Percentiles rank a stretch among this genome's conserved stretches.
These are phyloP conservation scores for Pelusios castaneus DNA, from an alignment of 2,113 vertebrate species.

Conservation along the genomic window DNA sequence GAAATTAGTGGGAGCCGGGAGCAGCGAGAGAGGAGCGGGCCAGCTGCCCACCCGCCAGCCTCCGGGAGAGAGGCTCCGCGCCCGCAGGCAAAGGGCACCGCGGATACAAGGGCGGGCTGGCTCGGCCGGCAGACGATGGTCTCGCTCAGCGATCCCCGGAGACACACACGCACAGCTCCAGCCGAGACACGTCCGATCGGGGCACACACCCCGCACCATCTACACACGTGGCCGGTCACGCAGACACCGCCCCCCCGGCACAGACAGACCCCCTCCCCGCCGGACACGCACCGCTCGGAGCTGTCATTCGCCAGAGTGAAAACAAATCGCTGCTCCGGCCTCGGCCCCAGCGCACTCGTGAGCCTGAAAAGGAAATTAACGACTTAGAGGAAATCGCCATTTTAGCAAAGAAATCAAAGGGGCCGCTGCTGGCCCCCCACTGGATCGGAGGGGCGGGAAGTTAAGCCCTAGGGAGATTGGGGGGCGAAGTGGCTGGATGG, in stretches of 20 bases:
- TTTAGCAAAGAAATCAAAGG: neutral
- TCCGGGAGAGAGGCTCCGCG: constrained; percentile 73
- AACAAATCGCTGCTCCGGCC: fast-evolving
- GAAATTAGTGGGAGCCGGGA: constrained; percentile 38
- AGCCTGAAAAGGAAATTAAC: neutral
- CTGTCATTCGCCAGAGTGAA: neutral
- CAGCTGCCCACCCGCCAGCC: constrained; percentile 46
- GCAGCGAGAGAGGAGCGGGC: constrained; percentile 2
- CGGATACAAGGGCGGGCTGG: constrained; percentile 42
- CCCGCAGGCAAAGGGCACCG: constrained; percentile 62
- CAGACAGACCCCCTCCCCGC: neutral
- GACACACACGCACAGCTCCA: neutral
- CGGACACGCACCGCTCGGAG: neutral
- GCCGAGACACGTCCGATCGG: too few species aligned
- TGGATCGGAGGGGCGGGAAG: neutral
- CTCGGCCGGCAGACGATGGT: neutral
- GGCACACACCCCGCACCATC: neutral
- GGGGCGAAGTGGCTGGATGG: neutral
- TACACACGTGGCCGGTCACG: neutral
- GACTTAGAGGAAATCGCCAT: neutral
- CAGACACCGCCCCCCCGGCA: too few species aligned
- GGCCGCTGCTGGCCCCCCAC: neutral
- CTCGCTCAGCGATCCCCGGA: neutral
- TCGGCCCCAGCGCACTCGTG: neutral
- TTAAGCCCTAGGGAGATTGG: too few species aligned